These are phyloP conservation scores for Leptopilina syphax DNA, from an alignment of 2,888 invertebrate species.

Conservation along the genomic window DNA sequence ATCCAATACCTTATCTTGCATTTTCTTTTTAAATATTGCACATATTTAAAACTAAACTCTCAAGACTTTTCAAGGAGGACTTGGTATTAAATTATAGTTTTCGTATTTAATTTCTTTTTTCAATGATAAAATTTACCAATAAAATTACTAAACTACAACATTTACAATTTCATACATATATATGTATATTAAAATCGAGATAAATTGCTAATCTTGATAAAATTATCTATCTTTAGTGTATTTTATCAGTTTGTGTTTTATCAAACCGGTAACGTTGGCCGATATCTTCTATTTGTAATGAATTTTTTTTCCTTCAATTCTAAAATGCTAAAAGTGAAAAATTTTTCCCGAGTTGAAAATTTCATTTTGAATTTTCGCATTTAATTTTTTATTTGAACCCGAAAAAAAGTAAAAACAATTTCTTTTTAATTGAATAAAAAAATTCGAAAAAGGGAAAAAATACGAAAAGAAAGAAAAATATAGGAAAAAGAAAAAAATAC, in stretches of 20 bases:
- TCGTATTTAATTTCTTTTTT: constrained; percentile 10
- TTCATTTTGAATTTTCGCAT: background rate
- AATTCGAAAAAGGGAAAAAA: too few relatives aligned
- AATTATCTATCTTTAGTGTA: constrained; percentile 12
- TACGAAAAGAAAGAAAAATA: too few relatives aligned
- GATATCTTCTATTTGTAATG: constrained; percentile 27
- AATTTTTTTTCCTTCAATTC: background rate
- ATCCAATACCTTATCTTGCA: constrained; percentile 1
- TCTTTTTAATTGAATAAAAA: too few relatives aligned
- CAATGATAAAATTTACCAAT: background rate
- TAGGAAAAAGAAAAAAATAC: too few relatives aligned
- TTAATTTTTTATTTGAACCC: background rate
- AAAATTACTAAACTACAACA: background rate
- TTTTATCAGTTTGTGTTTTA: constrained; percentile 27
- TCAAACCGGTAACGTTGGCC: constrained; percentile 21
- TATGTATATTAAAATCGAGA: constrained; percentile 18
- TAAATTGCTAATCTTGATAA: background rate
- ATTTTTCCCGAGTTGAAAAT: background rate
- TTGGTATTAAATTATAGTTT: constrained; percentile 37
- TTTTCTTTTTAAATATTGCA: constrained; percentile 1
- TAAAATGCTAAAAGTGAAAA: background rate
- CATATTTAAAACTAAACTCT: background rate
- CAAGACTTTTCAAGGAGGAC: constrained; percentile 21
- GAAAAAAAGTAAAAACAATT: too few relatives aligned
- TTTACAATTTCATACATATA: background rate